phyloP scores from a whole-genome alignment of 2,113 vertebrate species.

The Istiophorus platypterus region DNA sequence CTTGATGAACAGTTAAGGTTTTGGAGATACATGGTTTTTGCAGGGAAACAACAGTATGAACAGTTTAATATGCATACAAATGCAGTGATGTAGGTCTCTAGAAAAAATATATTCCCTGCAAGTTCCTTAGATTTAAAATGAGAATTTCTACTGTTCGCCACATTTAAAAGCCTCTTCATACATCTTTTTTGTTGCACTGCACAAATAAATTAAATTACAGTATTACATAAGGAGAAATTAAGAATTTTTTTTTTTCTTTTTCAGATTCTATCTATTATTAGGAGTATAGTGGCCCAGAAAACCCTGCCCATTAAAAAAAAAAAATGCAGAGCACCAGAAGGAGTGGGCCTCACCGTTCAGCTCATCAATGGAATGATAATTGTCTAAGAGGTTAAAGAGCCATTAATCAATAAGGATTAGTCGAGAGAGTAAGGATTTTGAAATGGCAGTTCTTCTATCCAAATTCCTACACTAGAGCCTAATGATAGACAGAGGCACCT shows the following conservation, averaged over 20 bases:
- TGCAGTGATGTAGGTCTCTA: background rate
- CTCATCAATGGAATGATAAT: slow-evolving; percentile 50
- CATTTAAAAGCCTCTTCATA: slow-evolving; percentile 26
- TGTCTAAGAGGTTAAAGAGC: slow-evolving; percentile 52
- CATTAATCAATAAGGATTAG: slow-evolving; percentile 73
- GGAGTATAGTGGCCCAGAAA: background rate
- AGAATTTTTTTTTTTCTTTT: slow-evolving; percentile 9
- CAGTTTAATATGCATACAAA: slow-evolving; percentile 3
- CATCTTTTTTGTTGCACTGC: background rate
- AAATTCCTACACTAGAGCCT: slow-evolving; percentile 38
- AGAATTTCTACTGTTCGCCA: slow-evolving; percentile 2
- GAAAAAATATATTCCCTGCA: background rate
- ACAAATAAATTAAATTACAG: slow-evolving; percentile 39
- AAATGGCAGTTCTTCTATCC: slow-evolving; percentile 37
- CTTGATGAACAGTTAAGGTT: no score
- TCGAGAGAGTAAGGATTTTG: slow-evolving; percentile 23
- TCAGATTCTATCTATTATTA: slow-evolving; percentile 13
- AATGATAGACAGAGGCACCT: slow-evolving; percentile 40
- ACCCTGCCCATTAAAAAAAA: background rate
- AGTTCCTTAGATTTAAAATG: background rate
- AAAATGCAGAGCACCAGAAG: background rate
- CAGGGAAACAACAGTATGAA: background rate
- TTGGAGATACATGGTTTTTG: background rate
- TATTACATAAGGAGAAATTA: slow-evolving; percentile 6
- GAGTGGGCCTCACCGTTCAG: slow-evolving; percentile 23